phyloP scores from a whole-genome alignment of 2,797 vertebrate genomes.

The Argyrosomus regius region DNA sequence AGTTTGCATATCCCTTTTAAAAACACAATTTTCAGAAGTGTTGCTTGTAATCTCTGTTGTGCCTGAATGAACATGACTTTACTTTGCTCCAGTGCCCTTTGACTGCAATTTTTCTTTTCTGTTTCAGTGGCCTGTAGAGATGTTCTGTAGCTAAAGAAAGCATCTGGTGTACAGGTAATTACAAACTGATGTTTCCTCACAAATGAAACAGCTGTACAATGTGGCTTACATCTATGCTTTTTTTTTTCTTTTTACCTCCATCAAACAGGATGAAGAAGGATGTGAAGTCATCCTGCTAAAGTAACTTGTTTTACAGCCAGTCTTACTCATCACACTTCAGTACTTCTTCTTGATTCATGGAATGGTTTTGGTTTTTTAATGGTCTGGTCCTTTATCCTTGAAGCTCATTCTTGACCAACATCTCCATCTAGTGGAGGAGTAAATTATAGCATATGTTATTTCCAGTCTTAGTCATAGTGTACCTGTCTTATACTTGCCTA shows the following conservation, averaged over 20 bases:
- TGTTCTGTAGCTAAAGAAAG: conserved; percentile 11
- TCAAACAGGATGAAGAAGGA: conserved; percentile 62
- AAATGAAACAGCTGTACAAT: conserved; percentile 24
- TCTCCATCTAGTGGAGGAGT: conserved; percentile 74
- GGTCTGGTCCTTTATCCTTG: conserved; percentile 31
- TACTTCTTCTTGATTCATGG: conserved; percentile 40
- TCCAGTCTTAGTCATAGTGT: neutral
- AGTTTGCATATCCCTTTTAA: conserved; percentile 40
- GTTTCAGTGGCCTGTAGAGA: conserved; percentile 74
- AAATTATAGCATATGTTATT: conserved; percentile 1
- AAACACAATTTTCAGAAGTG: conserved; percentile 42
- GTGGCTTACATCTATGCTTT: conserved; percentile 31
- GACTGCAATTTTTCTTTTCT: conserved; percentile 44
- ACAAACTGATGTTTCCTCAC: neutral
- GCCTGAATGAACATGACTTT: conserved; percentile 39
- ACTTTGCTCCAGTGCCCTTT: conserved; percentile 40
- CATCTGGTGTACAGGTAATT: conserved; percentile 48
- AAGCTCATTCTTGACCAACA: conserved; percentile 58
- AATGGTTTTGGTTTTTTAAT: conserved; percentile 47
- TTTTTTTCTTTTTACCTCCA: conserved; percentile 7
- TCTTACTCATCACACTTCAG: conserved; percentile 36
- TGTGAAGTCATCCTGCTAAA: conserved; percentile 11
- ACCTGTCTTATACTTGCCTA: neutral
- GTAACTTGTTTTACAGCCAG: conserved; percentile 46
- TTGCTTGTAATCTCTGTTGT: conserved; percentile 51